Evolutionary conservation across 2,888 invertebrate species (phyloP).

Genomic region (Pollenia labialis): DNA sequence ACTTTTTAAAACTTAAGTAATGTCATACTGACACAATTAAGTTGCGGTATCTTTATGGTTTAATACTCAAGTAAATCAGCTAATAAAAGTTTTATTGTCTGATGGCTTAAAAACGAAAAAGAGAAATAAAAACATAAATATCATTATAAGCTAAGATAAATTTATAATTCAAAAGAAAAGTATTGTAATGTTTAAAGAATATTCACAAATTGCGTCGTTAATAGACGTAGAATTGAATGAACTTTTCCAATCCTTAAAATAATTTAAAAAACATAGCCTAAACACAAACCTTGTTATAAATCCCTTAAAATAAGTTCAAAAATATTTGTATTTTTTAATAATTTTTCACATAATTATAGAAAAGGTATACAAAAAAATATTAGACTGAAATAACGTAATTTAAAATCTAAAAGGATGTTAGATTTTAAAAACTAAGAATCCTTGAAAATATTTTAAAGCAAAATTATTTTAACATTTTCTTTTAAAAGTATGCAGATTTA

Average conservation of each 20-base stretch:
- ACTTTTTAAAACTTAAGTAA: background rate
- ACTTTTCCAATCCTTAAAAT: background rate
- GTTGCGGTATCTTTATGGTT: background rate
- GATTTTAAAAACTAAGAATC: too few species aligned
- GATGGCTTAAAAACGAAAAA: constrained; percentile 3
- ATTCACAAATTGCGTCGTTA: background rate
- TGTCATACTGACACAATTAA: too few species aligned
- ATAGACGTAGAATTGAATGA: background rate
- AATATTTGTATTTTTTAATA: too few species aligned
- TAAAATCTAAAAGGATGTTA: too few species aligned
- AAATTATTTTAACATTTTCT: background rate
- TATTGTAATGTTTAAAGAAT: background rate
- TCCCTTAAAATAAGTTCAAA: background rate
- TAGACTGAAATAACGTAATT: too few species aligned
- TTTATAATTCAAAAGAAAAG: background rate
- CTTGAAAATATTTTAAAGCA: too few species aligned
- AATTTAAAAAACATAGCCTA: background rate
- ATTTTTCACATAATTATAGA: too few species aligned
- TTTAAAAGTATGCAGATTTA: background rate
- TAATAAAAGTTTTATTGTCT: constrained; percentile 17
- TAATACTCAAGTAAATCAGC: background rate
- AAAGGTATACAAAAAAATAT: too few species aligned
- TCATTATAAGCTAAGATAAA: background rate
- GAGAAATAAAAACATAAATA: background rate
- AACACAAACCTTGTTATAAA: background rate